phyloP scores from a whole-genome alignment of 2,888 invertebrate genomes.

The Drosophila nr. perissopoda region DNA sequence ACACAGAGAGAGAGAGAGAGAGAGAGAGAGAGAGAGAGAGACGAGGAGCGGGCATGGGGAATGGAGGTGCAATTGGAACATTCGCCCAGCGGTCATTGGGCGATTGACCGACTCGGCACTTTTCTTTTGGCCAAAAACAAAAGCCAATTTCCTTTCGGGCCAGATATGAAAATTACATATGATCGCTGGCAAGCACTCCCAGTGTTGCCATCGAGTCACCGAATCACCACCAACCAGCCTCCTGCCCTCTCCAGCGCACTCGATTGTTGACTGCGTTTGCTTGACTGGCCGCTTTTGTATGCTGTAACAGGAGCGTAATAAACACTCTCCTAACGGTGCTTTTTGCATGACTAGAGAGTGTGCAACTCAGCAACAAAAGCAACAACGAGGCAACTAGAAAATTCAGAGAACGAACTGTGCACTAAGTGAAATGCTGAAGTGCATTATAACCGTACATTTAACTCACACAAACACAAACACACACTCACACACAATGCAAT shows the following conservation, averaged over 20 bases:
- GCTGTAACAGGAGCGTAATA: conserved; percentile 80
- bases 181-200: conserved; percentile 30
- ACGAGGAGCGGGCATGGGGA: background rate
- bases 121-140: conserved; percentile 48
- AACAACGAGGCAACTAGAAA: conserved; percentile 43
- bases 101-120: conserved; percentile 63
- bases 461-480: conserved; percentile 34
- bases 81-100: conserved; percentile 64
- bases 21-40: background rate
- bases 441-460: conserved; percentile 75
- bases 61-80: conserved; percentile 49
- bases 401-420: conserved; percentile 49
- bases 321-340: conserved; percentile 74
- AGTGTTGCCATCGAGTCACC: conserved; percentile 10
- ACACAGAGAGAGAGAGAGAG: background rate
- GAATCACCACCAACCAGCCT: background rate
- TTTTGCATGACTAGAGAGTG: conserved; percentile 53
- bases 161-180: conserved; percentile 66
- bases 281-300: conserved; percentile 67
- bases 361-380: conserved; percentile 26
- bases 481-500: conserved; percentile 41
- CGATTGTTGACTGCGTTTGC: background rate
- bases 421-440: conserved; percentile 71
- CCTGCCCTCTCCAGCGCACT: conserved; percentile 6
- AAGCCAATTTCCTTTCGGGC: conserved; percentile 59